A percentile compares a stretch with the other conserved stretches of the same genome.
Evolutionary conservation across 2,888 invertebrate species (phyloP).

Genomic region (Teleiodes luculella): DNA sequence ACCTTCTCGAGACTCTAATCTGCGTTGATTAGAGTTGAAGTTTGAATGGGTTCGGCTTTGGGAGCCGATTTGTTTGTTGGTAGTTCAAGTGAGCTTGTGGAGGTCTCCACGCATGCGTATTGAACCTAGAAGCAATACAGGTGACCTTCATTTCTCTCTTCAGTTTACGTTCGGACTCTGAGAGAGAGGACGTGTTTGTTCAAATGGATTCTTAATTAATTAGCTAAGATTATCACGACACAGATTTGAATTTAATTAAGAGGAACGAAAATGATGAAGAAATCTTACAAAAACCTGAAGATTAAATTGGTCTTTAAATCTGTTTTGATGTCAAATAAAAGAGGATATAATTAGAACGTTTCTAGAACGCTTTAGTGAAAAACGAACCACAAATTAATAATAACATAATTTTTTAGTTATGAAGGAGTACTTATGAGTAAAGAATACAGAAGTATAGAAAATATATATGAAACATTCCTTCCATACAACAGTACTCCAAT

Average conservation of each 20-base stretch:
- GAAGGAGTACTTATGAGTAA: too few species aligned
- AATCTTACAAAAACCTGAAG: not conserved
- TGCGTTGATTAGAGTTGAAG: not conserved
- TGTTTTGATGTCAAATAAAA: not conserved
- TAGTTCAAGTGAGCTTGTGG: slow-evolving; percentile 1
- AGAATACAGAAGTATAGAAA: too few species aligned
- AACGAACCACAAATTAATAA: too few species aligned
- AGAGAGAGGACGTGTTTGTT: slow-evolving; percentile 23
- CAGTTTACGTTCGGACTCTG: slow-evolving; percentile 34
- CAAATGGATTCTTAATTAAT: not conserved
- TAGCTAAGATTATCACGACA: not conserved
- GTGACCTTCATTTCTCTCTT: slow-evolving; percentile 35
- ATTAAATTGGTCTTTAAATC: not conserved
- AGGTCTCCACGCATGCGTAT: slow-evolving; percentile 44
- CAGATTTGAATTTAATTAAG: not conserved
- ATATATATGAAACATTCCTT: too few species aligned
- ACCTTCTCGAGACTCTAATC: not conserved
- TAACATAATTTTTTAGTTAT: too few species aligned
- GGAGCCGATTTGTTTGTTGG: not conserved
- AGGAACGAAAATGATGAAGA: not conserved
- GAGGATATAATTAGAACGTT: not conserved
- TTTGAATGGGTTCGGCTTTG: not conserved
- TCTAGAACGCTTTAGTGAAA: not conserved
- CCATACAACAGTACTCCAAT: too few species aligned
- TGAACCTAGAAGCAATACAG: slow-evolving; percentile 52